Conservation (phyloP, 2,888 invertebrate genomes). For the Andrena chrysosceles region DNA sequence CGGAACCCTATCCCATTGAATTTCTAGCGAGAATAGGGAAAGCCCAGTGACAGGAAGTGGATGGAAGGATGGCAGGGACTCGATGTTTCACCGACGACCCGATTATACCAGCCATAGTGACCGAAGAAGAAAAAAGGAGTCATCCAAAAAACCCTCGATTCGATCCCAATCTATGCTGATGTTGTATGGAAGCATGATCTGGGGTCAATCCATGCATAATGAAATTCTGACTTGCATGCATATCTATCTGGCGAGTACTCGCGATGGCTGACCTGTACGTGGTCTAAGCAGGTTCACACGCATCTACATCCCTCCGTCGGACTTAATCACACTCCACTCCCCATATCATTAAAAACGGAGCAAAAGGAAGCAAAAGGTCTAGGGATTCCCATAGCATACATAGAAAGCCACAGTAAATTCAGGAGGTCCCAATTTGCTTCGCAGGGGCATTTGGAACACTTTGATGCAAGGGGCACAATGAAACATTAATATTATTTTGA, state of each 20-base stretch:
- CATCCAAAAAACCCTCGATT: slow-evolving; percentile 70
- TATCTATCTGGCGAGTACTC: slow-evolving; percentile 38
- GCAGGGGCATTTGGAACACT: too few relatives aligned
- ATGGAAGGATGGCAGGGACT: slow-evolving; percentile 23
- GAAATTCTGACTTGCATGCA: slow-evolving; percentile 70
- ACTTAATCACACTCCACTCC: background rate
- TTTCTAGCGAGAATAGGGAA: background rate
- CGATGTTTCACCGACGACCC: slow-evolving; percentile 52
- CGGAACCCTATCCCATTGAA: background rate
- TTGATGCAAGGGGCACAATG: too few relatives aligned
- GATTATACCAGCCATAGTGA: slow-evolving; percentile 65
- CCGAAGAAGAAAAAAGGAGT: slow-evolving; percentile 66
- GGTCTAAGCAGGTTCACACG: slow-evolving; percentile 27
- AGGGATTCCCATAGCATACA: too few relatives aligned
- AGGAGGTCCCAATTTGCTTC: too few relatives aligned
- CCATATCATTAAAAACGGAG: background rate
- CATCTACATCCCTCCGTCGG: background rate
- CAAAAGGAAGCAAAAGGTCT: background rate
- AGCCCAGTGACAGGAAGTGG: slow-evolving; percentile 22
- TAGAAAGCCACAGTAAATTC: too few relatives aligned
- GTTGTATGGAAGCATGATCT: slow-evolving; percentile 72
- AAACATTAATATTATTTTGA: too few relatives aligned
- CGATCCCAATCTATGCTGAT: slow-evolving; percentile 79
- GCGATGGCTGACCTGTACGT: background rate
- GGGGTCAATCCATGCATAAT: slow-evolving; percentile 79